Evolutionary conservation across 2,888 invertebrate species (phyloP).

Genomic region (Lysandra coridon): DNA sequence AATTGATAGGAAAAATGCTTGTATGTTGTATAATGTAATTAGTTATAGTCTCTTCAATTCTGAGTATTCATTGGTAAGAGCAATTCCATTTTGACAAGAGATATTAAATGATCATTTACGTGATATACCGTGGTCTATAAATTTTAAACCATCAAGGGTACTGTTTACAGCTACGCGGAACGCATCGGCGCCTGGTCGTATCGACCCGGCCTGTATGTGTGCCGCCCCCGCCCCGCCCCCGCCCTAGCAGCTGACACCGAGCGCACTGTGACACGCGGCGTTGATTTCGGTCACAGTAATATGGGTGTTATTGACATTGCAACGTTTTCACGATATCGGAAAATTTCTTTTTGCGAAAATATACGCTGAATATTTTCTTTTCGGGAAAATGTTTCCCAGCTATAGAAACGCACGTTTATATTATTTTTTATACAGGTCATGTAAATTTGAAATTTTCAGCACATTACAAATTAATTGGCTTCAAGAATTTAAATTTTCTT

Average conservation of each 20-base stretch:
- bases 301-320: constrained; percentile 38
- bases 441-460: not conserved
- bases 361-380: constrained; percentile 5
- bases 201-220: constrained; percentile 74
- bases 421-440: not conserved
- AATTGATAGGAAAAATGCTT: not conserved
- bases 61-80: not conserved
- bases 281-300: constrained; percentile 32
- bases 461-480: not conserved
- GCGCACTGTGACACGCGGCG: constrained; percentile 36
- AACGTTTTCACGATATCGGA: constrained; percentile 15
- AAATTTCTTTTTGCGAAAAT: not conserved
- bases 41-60: too few relatives aligned
- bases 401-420: not conserved
- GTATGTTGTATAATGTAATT: not conserved
- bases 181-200: constrained; percentile 71
- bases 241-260: constrained; percentile 43
- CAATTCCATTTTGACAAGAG: not conserved
- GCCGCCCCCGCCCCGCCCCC: constrained; percentile 51
- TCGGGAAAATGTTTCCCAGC: not conserved
- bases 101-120: not conserved
- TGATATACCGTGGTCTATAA: constrained; percentile 22
- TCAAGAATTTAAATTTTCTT: not conserved
- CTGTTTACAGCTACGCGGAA: constrained; percentile 47
- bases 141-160: constrained; percentile 32